phyloP scores from a whole-genome alignment of 1,140 invertebrate genomes.

The Temnothorax longispinosus region DNA sequence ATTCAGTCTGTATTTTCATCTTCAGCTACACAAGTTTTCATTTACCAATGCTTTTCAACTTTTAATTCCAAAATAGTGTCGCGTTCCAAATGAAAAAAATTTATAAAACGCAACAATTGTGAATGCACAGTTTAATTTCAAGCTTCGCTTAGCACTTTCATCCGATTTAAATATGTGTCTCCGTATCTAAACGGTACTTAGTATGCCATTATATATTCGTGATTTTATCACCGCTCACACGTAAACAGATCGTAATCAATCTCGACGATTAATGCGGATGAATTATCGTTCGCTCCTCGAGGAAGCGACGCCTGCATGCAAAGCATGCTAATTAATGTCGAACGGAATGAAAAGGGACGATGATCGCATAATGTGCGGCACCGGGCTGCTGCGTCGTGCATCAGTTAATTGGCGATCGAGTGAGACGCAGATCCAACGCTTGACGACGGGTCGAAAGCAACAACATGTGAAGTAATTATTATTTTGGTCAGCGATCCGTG shows the following conservation, averaged over 20 bases:
- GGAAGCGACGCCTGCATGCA: slow-evolving; percentile 12
- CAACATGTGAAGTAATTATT: slow-evolving; percentile 77
- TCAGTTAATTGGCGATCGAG: slow-evolving; percentile 61
- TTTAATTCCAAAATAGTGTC: not conserved
- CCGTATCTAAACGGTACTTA: not conserved
- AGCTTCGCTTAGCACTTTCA: not conserved
- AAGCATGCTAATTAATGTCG: slow-evolving; percentile 65
- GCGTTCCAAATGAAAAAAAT: not conserved
- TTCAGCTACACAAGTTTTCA: not conserved
- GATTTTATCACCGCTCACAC: not conserved
- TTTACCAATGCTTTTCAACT: not conserved
- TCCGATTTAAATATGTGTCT: not conserved
- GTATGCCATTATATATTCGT: not conserved
- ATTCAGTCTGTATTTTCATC: not conserved
- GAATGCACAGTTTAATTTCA: not conserved
- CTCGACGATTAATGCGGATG: slow-evolving; percentile 10
- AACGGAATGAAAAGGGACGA: slow-evolving; percentile 44
- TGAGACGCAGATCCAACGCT: slow-evolving; percentile 6
- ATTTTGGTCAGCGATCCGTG: slow-evolving; percentile 75
- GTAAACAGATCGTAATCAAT: slow-evolving; percentile 39
- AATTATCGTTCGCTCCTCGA: slow-evolving; percentile 9
- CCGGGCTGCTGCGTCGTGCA: slow-evolving; percentile 33
- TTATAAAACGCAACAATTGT: not conserved
- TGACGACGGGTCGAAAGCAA: slow-evolving; percentile 64
- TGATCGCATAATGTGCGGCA: slow-evolving; percentile 4